Base-by-base conservation (phyloP, 2,797 vertebrate species). In the Notoglanidium macrostoma region DNA sequence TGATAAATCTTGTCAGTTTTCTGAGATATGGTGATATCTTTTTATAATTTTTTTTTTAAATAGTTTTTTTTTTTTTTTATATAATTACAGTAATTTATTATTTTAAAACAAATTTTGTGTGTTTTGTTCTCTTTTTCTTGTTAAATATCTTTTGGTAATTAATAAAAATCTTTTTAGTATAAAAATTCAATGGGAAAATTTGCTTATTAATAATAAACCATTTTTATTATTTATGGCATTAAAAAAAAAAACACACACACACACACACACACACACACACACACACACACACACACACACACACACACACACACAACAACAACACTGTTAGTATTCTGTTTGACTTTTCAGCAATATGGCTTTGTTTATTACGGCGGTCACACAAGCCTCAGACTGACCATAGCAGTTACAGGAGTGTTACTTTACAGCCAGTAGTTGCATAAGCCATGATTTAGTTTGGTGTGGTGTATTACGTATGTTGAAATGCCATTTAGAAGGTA, bases 381-480 rank as follows among this genome's bases (percentile, higher is more conserved):
- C 17, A 10, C 15, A 26, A 46, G 44, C 44, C 4, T 74, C 23
- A 74, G 10, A n/a, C 46, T 49, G 72, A 49, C 23, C n/a, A 14
- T 7, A 49, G 72, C 72, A 74, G 44, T 49, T 74, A 74, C 11
- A 49, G 40, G 10, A 26, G 46, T 78, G 51, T 78, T 55, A 0
- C 51, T 0, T 32, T 57, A 59, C 8, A 59, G 7, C 32, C 32
- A 59, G 77, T 79, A 59, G 54, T 59, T 59, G 29, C 54, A 40
- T 79, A 57, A 59, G 19, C 76, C 76, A 57, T 57, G 76, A 78
- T 55, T 78, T 78, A 78, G 76, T 57, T 12, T 29, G 29, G 57
- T 8, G 10, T 9, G n/a, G 49, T 54, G 51, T 78, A 11, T 55
- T 32, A 32, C 14, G 29, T 78, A 35, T 55, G 29, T 40, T 35